Base-by-base conservation (phyloP, 2,888 invertebrate species). In the Bombylius discolor region DNA sequence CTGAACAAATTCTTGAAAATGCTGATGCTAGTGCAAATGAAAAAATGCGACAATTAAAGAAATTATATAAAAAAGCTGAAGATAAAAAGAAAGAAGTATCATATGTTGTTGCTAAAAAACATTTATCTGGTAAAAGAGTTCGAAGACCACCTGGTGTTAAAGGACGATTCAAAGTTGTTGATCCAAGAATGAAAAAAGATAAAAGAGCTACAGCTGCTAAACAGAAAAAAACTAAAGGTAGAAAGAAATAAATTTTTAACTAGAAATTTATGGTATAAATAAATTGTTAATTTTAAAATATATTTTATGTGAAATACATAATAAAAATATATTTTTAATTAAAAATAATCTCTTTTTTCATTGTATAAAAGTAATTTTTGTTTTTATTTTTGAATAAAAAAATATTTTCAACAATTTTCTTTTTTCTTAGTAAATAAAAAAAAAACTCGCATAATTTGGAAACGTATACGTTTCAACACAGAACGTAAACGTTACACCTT, bases 121-220 rank as follows among this genome's bases (percentile, higher is more conserved):
- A 86, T 64, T 81, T 79, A 61, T 80, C 87, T 1, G 83, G 85
- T 0, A 91, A 89, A 67, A 79, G 84, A 53, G 83, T 85, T 58
- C 78, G 81, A 52, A 79, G 94, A 62, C 96, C 96, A 8, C 75
- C 83, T 0, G 95, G 95, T 47, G 86, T 95, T 32, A 92, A 92
- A 73, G 97, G 97, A 53, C 86, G 81, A 42, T 97, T 88, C 74
- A 92, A 86, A 72, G 86, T 96, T n/a, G 98, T 98, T 6, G 98
- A 98, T 80, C 84, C 88, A 3, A 79, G 98, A 63, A 87, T 96
- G 87, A 98, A 97, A 75, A 97, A 97, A 73, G 98, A 98, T 71
- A 76, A 86, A 66, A 79, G 87, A 59, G 83, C 86, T 0, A 5
- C 34, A 12, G n/a, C 34, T 11, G 49, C 46, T 12, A 54, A 54